Conservation (phyloP, 2,888 invertebrate genomes). For the Drepanosiphum platanoidis region DNA sequence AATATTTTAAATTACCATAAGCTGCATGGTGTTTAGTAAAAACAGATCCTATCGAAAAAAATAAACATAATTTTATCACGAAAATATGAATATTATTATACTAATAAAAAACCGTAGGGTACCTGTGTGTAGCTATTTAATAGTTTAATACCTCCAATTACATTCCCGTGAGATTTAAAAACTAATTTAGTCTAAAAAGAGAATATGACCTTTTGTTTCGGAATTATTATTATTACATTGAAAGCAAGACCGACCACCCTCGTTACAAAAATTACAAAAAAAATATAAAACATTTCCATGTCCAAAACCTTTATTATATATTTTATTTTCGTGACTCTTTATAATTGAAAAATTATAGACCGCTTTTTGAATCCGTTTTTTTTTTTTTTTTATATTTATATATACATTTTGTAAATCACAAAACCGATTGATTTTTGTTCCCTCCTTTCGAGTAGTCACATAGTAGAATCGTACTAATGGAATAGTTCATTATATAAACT, state of each 20-base stretch:
- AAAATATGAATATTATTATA: background rate
- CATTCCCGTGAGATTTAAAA: constrained; percentile 21
- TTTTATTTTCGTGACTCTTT: constrained; percentile 1
- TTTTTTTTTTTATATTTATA: constrained; percentile 12
- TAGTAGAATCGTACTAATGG: background rate
- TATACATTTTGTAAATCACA: background rate
- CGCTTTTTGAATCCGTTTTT: background rate
- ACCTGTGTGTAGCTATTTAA: background rate
- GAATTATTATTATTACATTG: constrained; percentile 13
- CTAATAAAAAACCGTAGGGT: constrained; percentile 20
- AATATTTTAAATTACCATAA: background rate
- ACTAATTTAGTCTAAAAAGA: constrained; percentile 25
- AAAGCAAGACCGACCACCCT: background rate
- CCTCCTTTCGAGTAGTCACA: background rate
- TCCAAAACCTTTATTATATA: constrained; percentile 7
- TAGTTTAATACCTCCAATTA: background rate
- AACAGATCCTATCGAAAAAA: background rate
- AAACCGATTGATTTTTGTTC: background rate
- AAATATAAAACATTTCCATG: constrained; percentile 11
- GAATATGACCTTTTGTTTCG: background rate
- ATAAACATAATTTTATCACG: background rate
- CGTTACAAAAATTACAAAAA: background rate
- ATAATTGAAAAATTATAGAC: background rate
- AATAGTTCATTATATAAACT: constrained; percentile 2
- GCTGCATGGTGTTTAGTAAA: background rate